Evolutionary conservation across 2,113 vertebrate species (phyloP).

Genomic region (Columbina picui): DNA sequence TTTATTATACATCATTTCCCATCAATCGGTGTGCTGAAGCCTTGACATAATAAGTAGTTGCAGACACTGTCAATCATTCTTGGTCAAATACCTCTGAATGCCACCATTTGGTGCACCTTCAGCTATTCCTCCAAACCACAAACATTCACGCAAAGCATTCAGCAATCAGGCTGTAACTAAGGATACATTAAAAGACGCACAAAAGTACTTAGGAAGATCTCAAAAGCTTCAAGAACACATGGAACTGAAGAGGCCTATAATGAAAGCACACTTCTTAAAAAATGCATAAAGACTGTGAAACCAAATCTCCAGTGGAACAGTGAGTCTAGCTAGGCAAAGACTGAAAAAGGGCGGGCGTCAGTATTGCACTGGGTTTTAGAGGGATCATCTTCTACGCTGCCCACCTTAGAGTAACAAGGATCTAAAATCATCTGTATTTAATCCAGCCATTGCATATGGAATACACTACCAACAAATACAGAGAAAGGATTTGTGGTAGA

Average conservation of each 20-base stretch:
- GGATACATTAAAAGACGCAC: constrained; percentile 24
- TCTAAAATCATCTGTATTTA: not conserved
- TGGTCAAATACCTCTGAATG: constrained; percentile 78
- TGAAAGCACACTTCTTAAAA: not conserved
- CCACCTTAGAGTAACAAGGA: not conserved
- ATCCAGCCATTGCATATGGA: not conserved
- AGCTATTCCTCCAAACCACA: constrained; percentile 72
- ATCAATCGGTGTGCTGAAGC: constrained; percentile 84
- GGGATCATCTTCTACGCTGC: not conserved
- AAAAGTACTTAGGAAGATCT: not conserved
- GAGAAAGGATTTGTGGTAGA: not conserved
- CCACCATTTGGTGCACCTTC: constrained; percentile 70
- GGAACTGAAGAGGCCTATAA: not conserved
- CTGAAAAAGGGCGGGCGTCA: not conserved
- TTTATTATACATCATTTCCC: constrained; percentile 90
- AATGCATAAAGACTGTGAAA: not conserved
- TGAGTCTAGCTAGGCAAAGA: not conserved
- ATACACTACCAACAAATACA: not conserved
- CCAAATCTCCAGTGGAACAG: not conserved
- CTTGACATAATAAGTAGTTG: constrained; percentile 87
- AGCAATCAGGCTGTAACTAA: constrained; percentile 20
- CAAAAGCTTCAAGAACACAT: not conserved
- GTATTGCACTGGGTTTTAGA: not conserved
- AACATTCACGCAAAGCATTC: constrained; percentile 45
- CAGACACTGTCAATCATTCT: constrained; percentile 85